These are phyloP conservation scores for Sicus ferrugineus DNA, from an alignment of 2,888 invertebrate genomes.

Conservation along the genomic window DNA sequence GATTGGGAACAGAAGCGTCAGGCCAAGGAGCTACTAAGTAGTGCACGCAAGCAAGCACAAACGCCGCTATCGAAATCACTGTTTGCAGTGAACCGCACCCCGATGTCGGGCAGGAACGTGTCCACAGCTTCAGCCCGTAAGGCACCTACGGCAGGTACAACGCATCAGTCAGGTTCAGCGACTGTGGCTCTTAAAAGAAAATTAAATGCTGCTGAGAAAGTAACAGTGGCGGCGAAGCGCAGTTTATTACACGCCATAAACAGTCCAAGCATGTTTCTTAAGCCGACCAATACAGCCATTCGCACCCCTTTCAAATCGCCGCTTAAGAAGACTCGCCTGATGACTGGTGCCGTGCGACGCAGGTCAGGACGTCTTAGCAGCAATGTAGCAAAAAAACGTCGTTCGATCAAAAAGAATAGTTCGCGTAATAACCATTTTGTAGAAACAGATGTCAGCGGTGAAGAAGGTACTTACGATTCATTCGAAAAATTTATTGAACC, in stretches of 20 bases:
- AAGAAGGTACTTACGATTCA: constrained; percentile 46
- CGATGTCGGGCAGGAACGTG: constrained; percentile 50
- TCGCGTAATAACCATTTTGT: constrained; percentile 32
- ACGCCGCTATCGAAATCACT: constrained; percentile 29
- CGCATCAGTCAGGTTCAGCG: background rate
- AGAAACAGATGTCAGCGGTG: constrained; percentile 21
- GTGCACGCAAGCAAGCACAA: constrained; percentile 63
- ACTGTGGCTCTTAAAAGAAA: constrained; percentile 51
- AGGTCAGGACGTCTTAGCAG: constrained; percentile 21
- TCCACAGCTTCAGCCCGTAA: constrained; percentile 17
- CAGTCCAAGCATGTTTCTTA: constrained; percentile 48
- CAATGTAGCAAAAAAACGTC: constrained; percentile 42
- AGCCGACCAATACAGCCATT: constrained; percentile 33
- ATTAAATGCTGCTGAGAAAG: constrained; percentile 40
- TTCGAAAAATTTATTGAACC: constrained; percentile 51
- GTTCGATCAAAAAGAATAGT: constrained; percentile 37
- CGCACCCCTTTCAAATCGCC: constrained; percentile 22
- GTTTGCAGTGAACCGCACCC: constrained; percentile 46
- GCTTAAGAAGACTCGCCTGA: constrained; percentile 9
- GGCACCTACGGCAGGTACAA: background rate
- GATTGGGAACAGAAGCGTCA: constrained; percentile 69
- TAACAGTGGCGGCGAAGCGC: constrained; percentile 51
- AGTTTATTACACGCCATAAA: constrained; percentile 51
- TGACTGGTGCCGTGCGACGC: constrained; percentile 10
- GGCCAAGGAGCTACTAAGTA: constrained; percentile 58